phyloP scores from a whole-genome alignment of 2,888 invertebrate species.

The Melanargia galathea region DNA sequence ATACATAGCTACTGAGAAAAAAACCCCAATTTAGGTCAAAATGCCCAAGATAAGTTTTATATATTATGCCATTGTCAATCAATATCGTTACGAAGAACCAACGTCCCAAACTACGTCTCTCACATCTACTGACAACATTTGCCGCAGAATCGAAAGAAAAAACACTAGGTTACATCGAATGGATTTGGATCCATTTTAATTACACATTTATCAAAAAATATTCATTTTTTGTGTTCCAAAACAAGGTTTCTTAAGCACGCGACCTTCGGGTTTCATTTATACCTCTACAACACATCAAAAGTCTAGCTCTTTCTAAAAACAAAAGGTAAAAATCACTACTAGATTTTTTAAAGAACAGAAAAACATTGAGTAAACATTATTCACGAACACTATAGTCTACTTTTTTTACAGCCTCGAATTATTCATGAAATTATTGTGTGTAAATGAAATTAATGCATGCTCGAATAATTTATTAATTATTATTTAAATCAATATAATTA shows the following conservation, averaged over 20 bases:
- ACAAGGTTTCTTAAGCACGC: constrained; percentile 58
- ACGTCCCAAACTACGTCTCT: constrained; percentile 30
- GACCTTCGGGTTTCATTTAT: constrained; percentile 52
- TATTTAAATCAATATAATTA: not conserved
- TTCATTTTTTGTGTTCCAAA: constrained; percentile 66
- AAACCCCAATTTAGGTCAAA: too few relatives aligned
- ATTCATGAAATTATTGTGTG: not conserved
- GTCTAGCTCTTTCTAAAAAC: constrained; percentile 71
- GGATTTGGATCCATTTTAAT: constrained; percentile 56
- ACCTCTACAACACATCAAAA: constrained; percentile 71
- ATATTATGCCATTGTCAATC: constrained; percentile 29
- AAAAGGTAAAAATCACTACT: constrained; percentile 54
- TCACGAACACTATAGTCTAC: constrained; percentile 59
- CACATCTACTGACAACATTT: constrained; percentile 36
- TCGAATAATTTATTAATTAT: constrained; percentile 1
- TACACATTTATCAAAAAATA: constrained; percentile 77
- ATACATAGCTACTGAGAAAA: too few relatives aligned
- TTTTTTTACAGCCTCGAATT: constrained; percentile 58
- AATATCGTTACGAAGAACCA: constrained; percentile 30
- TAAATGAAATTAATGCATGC: not conserved
- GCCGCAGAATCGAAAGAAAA: constrained; percentile 45
- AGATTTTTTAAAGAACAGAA: constrained; percentile 51
- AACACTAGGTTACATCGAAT: constrained; percentile 51
- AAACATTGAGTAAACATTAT: constrained; percentile 53
- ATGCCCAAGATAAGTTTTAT: constrained; percentile 12